Evolutionary conservation across 2,888 invertebrate species (phyloP), one percentile per base, ranked within the genome.

Genomic region (Mimas tiliae): DNA sequence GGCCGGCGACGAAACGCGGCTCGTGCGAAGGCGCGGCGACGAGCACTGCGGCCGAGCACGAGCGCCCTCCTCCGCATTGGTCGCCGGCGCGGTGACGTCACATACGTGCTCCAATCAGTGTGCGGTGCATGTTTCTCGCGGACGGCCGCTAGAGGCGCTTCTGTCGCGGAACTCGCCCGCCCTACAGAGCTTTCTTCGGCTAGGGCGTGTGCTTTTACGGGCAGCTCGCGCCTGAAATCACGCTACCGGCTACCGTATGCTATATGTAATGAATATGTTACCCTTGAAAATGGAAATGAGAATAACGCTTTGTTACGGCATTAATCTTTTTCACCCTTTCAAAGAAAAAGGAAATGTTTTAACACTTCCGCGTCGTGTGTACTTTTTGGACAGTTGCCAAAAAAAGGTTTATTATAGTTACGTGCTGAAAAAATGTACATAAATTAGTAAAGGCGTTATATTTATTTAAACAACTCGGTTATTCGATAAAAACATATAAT

Each of bases 11-110:
- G 86, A 88, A 86, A 91, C 93, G 90, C 93, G 80, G 85, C 88
- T 89, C 86, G 81, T 89, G 85, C 90, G 90, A 89, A 91, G 91
- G 92, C 91, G 91, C 91, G 91, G 91, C 88, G 90, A 86, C 81
- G 84, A 88, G 87, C 79, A 91, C 92, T 93, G 93, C 91, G 91
- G 90, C 88, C 91, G 89, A 90, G 84, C 81, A 82, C 86, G 82
- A 82, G 79, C 81, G 84, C 81, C 81, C 72, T 82, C 85, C 84
- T 85, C 85, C 81, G 87, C 79, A 94, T 94, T 94, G 93, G 93
- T 85, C 75, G 83, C 79, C 75, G 74, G 76, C 70, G 74, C 73
- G 69, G 84, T 91, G 91, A 93, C 93, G 93, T 93, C 93, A 93
- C 85, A 72, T 70, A 66, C 68, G 62, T 68, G 74, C 74, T 77